These are phyloP conservation scores for Masticophis lateralis DNA, from an alignment of 2,797 vertebrate genomes.

Conservation along the genomic window DNA sequence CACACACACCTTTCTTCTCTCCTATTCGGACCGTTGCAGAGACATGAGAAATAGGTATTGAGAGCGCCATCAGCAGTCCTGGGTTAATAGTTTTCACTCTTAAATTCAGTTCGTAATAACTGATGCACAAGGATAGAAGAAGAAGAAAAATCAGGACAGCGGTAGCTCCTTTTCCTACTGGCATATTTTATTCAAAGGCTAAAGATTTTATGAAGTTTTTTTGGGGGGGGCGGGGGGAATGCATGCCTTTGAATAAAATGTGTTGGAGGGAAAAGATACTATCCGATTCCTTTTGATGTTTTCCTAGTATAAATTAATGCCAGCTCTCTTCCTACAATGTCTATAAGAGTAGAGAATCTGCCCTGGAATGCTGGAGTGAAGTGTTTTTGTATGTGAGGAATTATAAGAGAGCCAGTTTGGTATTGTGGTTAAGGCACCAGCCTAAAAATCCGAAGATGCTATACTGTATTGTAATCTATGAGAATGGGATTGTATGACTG, in stretches of 20 bases:
- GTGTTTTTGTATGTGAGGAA: neutral
- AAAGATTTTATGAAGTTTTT: neutral
- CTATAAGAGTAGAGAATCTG: neutral
- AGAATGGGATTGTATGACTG: neutral
- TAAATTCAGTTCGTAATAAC: neutral
- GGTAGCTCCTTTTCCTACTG: neutral
- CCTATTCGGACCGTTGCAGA: neutral
- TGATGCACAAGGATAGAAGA: neutral
- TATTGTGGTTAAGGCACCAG: neutral
- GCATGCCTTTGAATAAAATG: neutral
- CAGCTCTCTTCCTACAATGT: neutral
- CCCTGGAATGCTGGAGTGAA: neutral
- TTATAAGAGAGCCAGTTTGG: neutral
- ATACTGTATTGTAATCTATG: neutral
- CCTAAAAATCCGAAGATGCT: neutral
- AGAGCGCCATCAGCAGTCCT: neutral
- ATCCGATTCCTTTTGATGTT: neutral
- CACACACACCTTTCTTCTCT: neutral
- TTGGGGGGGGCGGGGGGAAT: rapidly evolving
- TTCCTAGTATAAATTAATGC: neutral
- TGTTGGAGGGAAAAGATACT: neutral
- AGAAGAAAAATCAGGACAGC: neutral
- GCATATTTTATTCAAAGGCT: neutral
- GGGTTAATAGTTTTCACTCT: neutral
- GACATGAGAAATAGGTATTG: neutral